Evolutionary conservation across 2,113 vertebrate genomes (phyloP).

Genomic region (Xenopus tropicalis): UCB_Xtro_10.0 CM004450.2:61678001-61678500

Average conservation of each 20-base stretch:
- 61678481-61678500: no score
- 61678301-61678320: no score
- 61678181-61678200: background rate
- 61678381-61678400: no score
- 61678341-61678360: no score
- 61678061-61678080: slow-evolving; percentile 16
- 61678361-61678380: no score
- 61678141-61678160: background rate
- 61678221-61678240: background rate
- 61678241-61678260: background rate
- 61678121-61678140: slow-evolving; percentile 21
- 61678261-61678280: background rate
- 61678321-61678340: no score
- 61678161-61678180: background rate
- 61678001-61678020: slow-evolving; percentile 3
- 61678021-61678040: background rate
- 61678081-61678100: slow-evolving; percentile 13
- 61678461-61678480: no score
- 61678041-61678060: slow-evolving; percentile 20
- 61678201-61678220: background rate
- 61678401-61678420: no score
- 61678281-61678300: background rate
- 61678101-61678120: slow-evolving; percentile 32
- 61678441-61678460: no score
- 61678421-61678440: no score